Evolutionary conservation across 1,140 invertebrate genomes (phyloP).

Genomic region (Rhagoletis zephyria): DNA sequence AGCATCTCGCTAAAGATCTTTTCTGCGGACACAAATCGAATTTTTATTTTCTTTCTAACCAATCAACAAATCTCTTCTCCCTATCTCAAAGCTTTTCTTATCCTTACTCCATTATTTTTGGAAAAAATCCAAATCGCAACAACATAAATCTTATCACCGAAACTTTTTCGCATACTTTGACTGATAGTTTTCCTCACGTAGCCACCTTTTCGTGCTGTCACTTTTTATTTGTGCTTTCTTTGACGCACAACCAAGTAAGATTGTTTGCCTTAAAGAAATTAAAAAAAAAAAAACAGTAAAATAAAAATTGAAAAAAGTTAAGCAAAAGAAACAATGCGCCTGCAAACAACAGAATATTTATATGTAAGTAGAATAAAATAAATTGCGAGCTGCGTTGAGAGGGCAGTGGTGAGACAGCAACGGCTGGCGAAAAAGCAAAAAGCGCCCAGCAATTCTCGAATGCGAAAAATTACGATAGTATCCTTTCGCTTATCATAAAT

Average conservation of each 20-base stretch:
- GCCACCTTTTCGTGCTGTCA: background rate
- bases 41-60: too few species aligned
- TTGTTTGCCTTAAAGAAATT: background rate
- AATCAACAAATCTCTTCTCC: too few species aligned
- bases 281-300: background rate
- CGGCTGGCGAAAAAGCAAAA: too few species aligned
- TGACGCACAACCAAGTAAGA: background rate
- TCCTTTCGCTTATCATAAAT: slow-evolving; percentile 51
- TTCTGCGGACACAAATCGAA: too few species aligned
- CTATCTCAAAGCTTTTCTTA: too few species aligned
- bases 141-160: slow-evolving; percentile 16
- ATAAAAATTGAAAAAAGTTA: background rate
- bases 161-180: slow-evolving; percentile 24
- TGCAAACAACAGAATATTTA: background rate
- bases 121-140: background rate
- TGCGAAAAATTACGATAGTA: slow-evolving; percentile 3
- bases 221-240: background rate
- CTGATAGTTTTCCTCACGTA: background rate
- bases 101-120: too few species aligned
- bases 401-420: background rate
- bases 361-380: background rate
- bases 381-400: background rate
- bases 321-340: background rate
- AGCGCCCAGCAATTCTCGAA: background rate
- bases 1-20: too few species aligned